Evolutionary conservation across 1,140 invertebrate genomes (phyloP).

Genomic region (Mya arenaria): DNA sequence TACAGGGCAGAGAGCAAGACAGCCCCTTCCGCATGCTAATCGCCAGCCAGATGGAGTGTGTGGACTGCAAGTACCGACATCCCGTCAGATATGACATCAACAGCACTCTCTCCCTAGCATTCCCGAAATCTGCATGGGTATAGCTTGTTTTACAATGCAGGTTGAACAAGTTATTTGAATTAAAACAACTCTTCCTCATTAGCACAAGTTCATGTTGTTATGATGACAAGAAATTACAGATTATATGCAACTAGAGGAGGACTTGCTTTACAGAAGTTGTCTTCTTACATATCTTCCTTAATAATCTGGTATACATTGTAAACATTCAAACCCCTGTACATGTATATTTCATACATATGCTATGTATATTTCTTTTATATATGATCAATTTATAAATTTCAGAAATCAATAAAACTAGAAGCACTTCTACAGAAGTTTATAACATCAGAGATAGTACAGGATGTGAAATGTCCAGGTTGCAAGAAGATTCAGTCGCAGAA

Average conservation of each 20-base stretch:
- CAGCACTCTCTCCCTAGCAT: conserved; percentile 90
- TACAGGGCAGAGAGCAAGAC: conserved; percentile 82
- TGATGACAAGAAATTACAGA: no score
- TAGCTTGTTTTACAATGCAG: conserved; percentile 47
- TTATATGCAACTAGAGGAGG: no score
- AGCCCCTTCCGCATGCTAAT: conserved; percentile 90
- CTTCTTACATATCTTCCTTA: no score
- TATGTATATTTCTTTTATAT: no score
- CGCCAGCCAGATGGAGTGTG: conserved; percentile 92
- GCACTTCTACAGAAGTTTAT: conserved; percentile 91
- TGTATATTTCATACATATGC: no score
- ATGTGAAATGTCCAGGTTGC: conserved; percentile 92
- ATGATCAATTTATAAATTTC: no score
- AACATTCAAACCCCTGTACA: no score
- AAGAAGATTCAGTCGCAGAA: conserved; percentile 67
- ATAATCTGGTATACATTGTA: no score
- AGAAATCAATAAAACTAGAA: conserved; percentile 83
- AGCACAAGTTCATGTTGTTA: no score
- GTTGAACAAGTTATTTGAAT: neutral
- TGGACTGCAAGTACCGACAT: conserved; percentile 90
- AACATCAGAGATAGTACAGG: conserved; percentile 90
- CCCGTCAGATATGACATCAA: conserved; percentile 94
- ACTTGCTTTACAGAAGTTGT: no score
- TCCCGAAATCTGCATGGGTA: conserved; percentile 84
- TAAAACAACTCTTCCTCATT: no score